Evolutionary conservation across 1,140 invertebrate genomes (phyloP).

Genomic region (Hypsibius dujardini): DNA sequence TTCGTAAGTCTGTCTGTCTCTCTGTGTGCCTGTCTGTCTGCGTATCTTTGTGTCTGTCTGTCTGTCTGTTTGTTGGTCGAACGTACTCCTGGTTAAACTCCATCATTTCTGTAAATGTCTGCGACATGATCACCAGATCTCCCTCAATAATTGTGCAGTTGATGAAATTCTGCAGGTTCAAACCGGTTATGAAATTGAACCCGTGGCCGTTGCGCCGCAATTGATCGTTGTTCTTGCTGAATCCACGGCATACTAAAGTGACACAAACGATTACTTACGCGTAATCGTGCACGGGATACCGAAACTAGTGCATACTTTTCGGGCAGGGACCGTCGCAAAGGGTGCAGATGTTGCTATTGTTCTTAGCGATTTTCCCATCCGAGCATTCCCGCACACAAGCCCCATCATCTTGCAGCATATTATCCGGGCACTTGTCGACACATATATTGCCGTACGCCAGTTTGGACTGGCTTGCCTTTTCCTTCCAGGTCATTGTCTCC

Average conservation of each 20-base stretch:
- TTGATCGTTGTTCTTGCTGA: background rate
- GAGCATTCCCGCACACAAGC: conserved; percentile 82
- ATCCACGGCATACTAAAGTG: background rate
- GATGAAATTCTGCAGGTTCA: background rate
- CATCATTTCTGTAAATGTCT: background rate
- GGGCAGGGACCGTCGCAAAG: conserved; percentile 84
- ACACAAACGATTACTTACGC: background rate
- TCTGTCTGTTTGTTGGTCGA: too few relatives aligned
- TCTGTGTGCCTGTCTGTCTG: too few relatives aligned
- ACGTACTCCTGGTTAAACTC: background rate
- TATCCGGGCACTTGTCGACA: conserved; percentile 76
- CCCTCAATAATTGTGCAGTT: conserved; percentile 85
- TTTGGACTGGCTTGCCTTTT: conserved; percentile 67
- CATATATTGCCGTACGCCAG: conserved; percentile 90
- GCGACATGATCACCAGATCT: conserved; percentile 57
- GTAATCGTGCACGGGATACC: background rate
- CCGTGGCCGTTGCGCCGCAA: background rate
- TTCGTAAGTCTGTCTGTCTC: background rate
- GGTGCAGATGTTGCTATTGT: conserved; percentile 56
- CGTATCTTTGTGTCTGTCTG: too few relatives aligned
- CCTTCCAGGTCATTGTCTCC: conserved; percentile 68
- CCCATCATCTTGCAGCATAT: conserved; percentile 74
- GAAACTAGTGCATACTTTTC: conserved; percentile 45
- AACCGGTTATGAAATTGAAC: background rate
- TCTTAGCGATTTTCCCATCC: conserved; percentile 47